A percentile compares a stretch with the other conserved stretches of the same genome.
Conservation (phyloP, 2,113 vertebrate species). For the Fukomys damarensis region DNA sequence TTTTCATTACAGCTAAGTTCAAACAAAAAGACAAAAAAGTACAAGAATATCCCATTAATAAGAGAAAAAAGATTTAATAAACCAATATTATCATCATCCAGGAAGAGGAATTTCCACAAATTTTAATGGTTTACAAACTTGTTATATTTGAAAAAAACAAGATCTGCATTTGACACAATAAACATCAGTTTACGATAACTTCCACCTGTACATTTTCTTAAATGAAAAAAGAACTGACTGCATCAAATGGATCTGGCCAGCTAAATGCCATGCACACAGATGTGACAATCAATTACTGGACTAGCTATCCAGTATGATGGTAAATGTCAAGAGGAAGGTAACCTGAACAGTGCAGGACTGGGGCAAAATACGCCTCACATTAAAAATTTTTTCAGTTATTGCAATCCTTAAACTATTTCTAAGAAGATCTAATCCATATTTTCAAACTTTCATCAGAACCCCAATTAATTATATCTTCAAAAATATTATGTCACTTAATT, state of each 20-base stretch:
- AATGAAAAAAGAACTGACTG: slow-evolving; percentile 1
- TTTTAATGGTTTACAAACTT: slow-evolving; percentile 66
- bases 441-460: slow-evolving; percentile 63
- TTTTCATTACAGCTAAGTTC: slow-evolving; percentile 52
- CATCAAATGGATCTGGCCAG: not conserved
- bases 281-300: not conserved
- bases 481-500: slow-evolving; percentile 32
- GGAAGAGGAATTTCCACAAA: slow-evolving; percentile 49
- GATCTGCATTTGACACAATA: slow-evolving; percentile 25
- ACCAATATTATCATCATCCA: slow-evolving; percentile 59
- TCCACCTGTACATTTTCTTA: slow-evolving; percentile 42
- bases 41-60: slow-evolving; percentile 62
- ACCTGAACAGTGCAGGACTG: slow-evolving; percentile 56
- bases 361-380: slow-evolving; percentile 45
- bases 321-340: slow-evolving; percentile 51
- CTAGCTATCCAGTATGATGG: not conserved
- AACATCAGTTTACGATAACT: slow-evolving; percentile 49
- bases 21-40: slow-evolving; percentile 62
- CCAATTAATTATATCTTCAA: slow-evolving; percentile 32
- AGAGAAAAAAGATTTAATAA: slow-evolving; percentile 67
- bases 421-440: slow-evolving; percentile 52
- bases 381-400: slow-evolving; percentile 59
- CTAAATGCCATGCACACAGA: not conserved
- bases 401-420: slow-evolving; percentile 52
- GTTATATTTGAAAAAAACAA: slow-evolving; percentile 51